phyloP scores from a whole-genome alignment of 2,113 vertebrate species.

The Prinia subflava region DNA sequence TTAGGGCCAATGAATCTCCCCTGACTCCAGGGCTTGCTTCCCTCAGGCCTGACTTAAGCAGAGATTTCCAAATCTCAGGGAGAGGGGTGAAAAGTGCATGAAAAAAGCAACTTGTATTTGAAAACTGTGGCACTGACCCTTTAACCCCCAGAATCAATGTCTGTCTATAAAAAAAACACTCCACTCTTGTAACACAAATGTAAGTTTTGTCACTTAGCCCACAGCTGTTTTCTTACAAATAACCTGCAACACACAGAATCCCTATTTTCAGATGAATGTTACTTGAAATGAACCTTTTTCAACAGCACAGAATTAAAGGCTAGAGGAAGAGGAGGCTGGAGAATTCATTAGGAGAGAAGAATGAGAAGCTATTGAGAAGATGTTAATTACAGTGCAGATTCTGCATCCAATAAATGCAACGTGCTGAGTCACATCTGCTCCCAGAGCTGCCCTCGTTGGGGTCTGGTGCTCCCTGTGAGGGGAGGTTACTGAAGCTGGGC shows the following conservation, averaged over 20 bases:
- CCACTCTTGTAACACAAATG: background rate
- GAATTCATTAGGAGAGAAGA: background rate
- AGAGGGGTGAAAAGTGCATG: background rate
- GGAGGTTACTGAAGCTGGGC: background rate
- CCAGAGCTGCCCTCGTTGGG: rapidly evolving
- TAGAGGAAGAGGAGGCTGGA: background rate
- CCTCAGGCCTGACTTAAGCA: background rate
- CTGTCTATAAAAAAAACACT: background rate
- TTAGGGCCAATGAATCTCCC: background rate
- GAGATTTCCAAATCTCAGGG: background rate
- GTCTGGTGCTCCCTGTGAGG: background rate
- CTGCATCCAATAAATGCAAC: background rate
- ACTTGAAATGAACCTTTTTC: background rate
- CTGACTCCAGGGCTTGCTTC: background rate
- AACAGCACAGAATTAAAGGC: background rate
- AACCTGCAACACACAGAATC: background rate
- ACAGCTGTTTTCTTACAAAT: background rate
- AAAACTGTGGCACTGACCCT: background rate
- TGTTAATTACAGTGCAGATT: background rate
- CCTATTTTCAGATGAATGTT: background rate
- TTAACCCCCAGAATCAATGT: background rate
- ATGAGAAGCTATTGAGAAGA: background rate
- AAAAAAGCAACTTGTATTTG: background rate
- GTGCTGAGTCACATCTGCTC: background rate
- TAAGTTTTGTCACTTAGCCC: background rate